Base-by-base conservation (phyloP, 2,888 invertebrate genomes). In the Synergus umbraculus region DNA sequence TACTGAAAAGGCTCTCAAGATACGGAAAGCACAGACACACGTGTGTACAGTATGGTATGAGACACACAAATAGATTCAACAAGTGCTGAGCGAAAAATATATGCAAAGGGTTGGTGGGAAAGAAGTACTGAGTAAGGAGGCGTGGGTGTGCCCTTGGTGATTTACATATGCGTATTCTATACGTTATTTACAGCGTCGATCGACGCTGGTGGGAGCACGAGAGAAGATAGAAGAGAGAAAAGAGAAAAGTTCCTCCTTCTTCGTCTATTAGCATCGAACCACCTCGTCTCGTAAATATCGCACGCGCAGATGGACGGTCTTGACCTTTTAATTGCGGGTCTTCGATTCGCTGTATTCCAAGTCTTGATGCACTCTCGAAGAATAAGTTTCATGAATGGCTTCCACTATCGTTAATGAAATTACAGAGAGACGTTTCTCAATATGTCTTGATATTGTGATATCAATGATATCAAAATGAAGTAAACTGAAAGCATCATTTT, bases 111-210 rank as follows among this genome's bases (percentile, higher is more conserved):
- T 46, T 46, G 46, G 46, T 41, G n/a, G 43, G 15, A 18, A 46
- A 15, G 44, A 60, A 64, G 46, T 65, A 46, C 46, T 63, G 86
- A 86, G 85, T 83, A 85, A 86, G 88, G 87, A 88, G 90, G 91
- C 90, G 91, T 91, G 90, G 91, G 91, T 90, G 91, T 89, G 88
- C 89, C 91, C 89, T 89, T 88, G 88, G 88, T 91, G 90, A 92
- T 91, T 92, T 92, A 91, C 91, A 91, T 92, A 92, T 88, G 88
- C 89, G 89, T 90, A 90, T 88, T 89, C 89, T 87, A 89, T 90
- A 88, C 89, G 86, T 90, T 91, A 90, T 91, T 90, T 90, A 91
- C 90, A 84, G 87, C 90, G 89, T 90, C 91, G 90, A 91, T 91
- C 90, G 90, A 69, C 81, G 78, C 29, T 66, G 69, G 76, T 67